Evolutionary conservation across 1,140 invertebrate species (phyloP), one percentile per base, ranked within the genome.

Genomic region (Bemisia tabaci): DNA sequence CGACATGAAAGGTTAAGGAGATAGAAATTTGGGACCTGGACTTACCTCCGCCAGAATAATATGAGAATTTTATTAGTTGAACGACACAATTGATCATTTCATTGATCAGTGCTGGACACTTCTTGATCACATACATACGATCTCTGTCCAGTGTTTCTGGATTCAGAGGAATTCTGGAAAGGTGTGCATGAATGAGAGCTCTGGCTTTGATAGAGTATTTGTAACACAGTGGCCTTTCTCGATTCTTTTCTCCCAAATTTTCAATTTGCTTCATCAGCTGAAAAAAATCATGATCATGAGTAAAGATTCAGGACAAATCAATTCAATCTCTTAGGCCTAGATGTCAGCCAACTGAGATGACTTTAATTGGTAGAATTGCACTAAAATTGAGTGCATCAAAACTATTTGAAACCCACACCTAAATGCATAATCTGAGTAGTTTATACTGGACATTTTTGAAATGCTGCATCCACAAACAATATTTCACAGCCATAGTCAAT

Each of bases 201-300:
- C 97, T 82, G 2, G 97, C 91, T 81, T 99, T 99, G 64, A 99
- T 88, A 74, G 94, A 96, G 80, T 99, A 99, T n/a, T 87, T 81
- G 68, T 90, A 87, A 77, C 93, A 96, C 22, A 99, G 80, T 0
- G 96, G 96, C 63, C 86, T 81, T 77, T 99, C 95, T 74, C 93
- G 92, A 77, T 97, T 98, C 75, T 98, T 98, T 75, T 97, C 95
- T 26, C 77, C 76, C 5, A 99, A 77, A 77, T 97, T 92, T 12
- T 88, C 86, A 59, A 99, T 77, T 72, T 94, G 89, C 70, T 91
- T 92, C 59, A 98, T 91, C 33, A 99, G 79, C 88, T 95, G 78
- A 26, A 83, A 82, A 64, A 60, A 67, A n/a, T n/a, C n/a, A n/a
- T n/a, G n/a, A n/a, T n/a, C n/a, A n/a, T 26, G 5, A 64, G 26